Base-by-base conservation (phyloP, 2,797 vertebrate species). In the Phrynocephalus vlangalii region DNA sequence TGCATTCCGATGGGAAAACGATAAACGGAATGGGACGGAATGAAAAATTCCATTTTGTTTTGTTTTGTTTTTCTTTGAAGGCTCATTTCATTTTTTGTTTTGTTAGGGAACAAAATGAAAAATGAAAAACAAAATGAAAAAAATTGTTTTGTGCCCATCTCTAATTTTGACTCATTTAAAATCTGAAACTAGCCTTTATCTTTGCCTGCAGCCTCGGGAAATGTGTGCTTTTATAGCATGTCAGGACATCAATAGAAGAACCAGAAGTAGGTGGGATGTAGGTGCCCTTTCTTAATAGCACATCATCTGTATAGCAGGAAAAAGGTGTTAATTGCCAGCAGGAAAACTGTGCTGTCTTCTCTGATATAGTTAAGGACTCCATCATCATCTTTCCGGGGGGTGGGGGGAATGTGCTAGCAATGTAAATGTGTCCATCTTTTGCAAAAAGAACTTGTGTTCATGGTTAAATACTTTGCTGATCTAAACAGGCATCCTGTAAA, bases 301-400 rank as follows among this genome's bases (percentile, higher is more conserved):
- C 63, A 67, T 75, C 48, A 44, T 90, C 44, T 80, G 18, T 83
- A 79, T 6, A 33, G 22, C 67, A 60, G 73, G 16, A 81, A 84
- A 83, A 50, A 24, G 68, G 22, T 13, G 26, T 20, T 84, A 60
- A 30, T 26, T 76, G 52, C 67, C 33, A 26, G 80, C 33, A 78
- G 71, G 66, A 83, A 77, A 82, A 66, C 48, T 33, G 13, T 76
- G 80, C 63, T 38, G 28, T 72, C 15, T 75, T 66, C 68, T 44
- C 44, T 44, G 20, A 79, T 75, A 52, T 9, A 67, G 38, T 33
- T n/a, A 85, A 87, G 78, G 72, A 78, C 38, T 82, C 79, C 75
- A 85, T 82, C 83, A 85, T 71, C 73, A 50, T 85, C n/a, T 82
- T 85, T 85, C 63, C 66, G 78, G 82, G n/a, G 33, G 38, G 78